Evolutionary conservation across 2,113 vertebrate genomes (phyloP).

Genomic region (Larimichthys polyactis): DNA sequence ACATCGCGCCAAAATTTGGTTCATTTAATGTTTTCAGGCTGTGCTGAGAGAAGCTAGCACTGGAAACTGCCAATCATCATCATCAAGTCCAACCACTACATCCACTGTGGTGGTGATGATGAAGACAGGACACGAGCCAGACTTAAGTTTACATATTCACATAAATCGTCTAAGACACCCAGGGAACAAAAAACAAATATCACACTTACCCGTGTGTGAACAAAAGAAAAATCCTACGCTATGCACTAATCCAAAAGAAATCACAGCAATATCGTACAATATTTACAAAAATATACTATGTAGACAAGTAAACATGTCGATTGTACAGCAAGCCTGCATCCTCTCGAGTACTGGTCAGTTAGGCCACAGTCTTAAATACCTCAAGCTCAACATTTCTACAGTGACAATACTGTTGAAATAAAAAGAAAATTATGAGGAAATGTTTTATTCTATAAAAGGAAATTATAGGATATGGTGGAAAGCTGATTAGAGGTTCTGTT

Average conservation of each 20-base stretch:
- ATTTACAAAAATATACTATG: conserved; percentile 73
- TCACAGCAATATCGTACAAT: conserved; percentile 65
- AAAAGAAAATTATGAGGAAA: not conserved
- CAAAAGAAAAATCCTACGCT: conserved; percentile 23
- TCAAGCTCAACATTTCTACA: not conserved
- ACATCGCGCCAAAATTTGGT: not conserved
- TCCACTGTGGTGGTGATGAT: not conserved
- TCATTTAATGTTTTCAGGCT: not conserved
- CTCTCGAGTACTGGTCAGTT: conserved; percentile 1
- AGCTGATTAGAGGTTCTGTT: not conserved
- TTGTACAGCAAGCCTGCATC: conserved; percentile 41
- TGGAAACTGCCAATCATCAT: conserved; percentile 3
- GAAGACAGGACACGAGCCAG: not conserved
- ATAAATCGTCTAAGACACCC: conserved; percentile 11
- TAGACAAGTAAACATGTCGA: conserved; percentile 1
- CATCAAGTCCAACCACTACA: not conserved
- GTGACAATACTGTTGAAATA: conserved; percentile 37
- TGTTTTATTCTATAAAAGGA: not conserved
- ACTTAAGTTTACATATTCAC: conserved; percentile 42
- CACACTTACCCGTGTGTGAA: conserved; percentile 79
- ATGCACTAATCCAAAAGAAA: conserved; percentile 46
- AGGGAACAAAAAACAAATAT: conserved; percentile 13
- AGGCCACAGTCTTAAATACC: conserved; percentile 36
- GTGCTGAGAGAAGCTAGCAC: not conserved
- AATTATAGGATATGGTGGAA: not conserved